These are phyloP conservation scores for Nephrocerus scutellatus DNA, from an alignment of 2,888 invertebrate species.

Conservation along the genomic window DNA sequence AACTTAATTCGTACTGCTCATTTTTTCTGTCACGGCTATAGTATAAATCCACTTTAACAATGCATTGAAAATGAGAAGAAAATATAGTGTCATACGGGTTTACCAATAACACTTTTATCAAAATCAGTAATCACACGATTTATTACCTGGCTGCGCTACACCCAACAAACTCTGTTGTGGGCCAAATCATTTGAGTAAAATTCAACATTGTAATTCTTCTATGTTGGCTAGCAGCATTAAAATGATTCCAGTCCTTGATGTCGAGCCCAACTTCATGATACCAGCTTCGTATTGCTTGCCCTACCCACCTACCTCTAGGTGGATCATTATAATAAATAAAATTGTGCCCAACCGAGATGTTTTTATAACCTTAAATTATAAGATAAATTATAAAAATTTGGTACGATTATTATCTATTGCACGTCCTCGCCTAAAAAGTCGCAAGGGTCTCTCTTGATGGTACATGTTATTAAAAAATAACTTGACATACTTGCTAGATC, in stretches of 20 bases:
- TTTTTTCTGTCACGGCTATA: no score
- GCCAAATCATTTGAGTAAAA: conserved; percentile 27
- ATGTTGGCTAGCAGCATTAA: conserved; percentile 6
- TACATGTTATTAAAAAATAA: conserved; percentile 19
- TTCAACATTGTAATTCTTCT: conserved; percentile 6
- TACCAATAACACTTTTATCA: no score
- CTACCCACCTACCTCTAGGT: conserved; percentile 22
- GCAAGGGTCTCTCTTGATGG: conserved; percentile 18
- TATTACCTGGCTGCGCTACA: conserved; percentile 26
- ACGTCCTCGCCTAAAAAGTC: conserved; percentile 20
- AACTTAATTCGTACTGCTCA: no score
- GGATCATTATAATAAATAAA: conserved; percentile 9
- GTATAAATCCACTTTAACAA: no score
- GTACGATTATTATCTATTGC: not conserved
- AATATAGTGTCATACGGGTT: no score
- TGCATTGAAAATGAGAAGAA: no score
- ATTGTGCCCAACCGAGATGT: conserved; percentile 22
- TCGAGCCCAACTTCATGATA: conserved; percentile 23
- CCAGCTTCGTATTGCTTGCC: conserved; percentile 23
- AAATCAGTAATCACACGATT: no score
- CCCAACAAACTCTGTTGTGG: conserved; percentile 26
- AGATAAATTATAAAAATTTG: not conserved
- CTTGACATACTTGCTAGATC: conserved; percentile 22
- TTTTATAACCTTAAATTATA: conserved; percentile 2
- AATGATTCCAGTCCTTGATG: conserved; percentile 12